Base-by-base conservation (phyloP, 1,140 invertebrate species). In the Drosophila sechellia region DNA sequence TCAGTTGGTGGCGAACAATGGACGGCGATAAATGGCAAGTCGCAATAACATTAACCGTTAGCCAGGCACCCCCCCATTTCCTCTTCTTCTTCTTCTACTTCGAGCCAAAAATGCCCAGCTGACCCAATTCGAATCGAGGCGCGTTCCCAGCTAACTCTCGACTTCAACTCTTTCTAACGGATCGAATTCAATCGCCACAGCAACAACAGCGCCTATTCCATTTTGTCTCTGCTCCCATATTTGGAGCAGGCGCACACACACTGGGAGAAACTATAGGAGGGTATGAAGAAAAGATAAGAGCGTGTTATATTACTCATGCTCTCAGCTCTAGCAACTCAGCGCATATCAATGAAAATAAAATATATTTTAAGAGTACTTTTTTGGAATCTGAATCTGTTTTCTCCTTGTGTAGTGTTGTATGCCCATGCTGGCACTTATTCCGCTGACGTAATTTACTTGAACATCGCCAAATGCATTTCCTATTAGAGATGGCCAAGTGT, bases 21-120 rank as follows among this genome's bases (percentile, higher is more conserved):
- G 84, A 58, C 76, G 46, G 52, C 83, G 74, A 86, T 86, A 86
- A 86, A 83, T 83, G 83, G 76, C 83, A 87, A 79, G 75, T 81
- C 79, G 84, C 84, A 87, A 87, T 87, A 87, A 84, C 79, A 83
- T 87, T 89, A 87, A 87, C 84, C 85, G 84, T 90, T 87, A 80
- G 76, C 27, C 49, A 13, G 35, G 27, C 34, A 22, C 22, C 34
- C 20, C 56, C 20, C 45, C 34, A 8, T 22, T 46, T 43, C 17
- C 25, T 22, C 13, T 4, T 37, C 13, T 37, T 37, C 42, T 50
- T 31, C 46, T 53, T 49, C 63, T 58, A 61, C 58, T 70, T 64
- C 63, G 71, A 40, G 57, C 83, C 83, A 87, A 87, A 87, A 79
- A 84, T 84, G 79, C 64, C 76, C 59, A 79, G 63, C 68, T 89